These are phyloP conservation scores for Caenorhabditis imperialis DNA, from an alignment of 2,888 invertebrate species.

Conservation along the genomic window DNA sequence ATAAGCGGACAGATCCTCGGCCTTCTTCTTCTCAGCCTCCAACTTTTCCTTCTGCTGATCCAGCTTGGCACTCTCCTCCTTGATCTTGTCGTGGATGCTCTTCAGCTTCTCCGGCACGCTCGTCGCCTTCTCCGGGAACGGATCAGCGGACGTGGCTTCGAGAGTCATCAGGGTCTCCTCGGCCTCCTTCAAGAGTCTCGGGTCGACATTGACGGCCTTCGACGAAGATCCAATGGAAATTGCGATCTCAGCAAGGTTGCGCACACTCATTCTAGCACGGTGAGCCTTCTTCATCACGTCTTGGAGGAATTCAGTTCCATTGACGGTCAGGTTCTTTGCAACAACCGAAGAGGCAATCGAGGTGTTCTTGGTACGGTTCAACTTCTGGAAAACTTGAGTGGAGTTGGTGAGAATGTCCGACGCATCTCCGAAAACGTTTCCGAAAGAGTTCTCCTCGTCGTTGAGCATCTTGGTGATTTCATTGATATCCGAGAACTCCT, in stretches of 20 bases:
- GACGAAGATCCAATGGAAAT: slow-evolving; percentile 58
- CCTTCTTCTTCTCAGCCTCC: slow-evolving; percentile 47
- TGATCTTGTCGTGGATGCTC: slow-evolving; percentile 42
- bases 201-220: slow-evolving; percentile 59
- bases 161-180: slow-evolving; percentile 54
- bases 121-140: slow-evolving; percentile 46
- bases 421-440: slow-evolving; percentile 57
- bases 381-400: slow-evolving; percentile 46
- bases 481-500: slow-evolving; percentile 55
- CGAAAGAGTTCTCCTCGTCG: slow-evolving; percentile 60
- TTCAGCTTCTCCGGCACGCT: slow-evolving; percentile 43
- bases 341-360: slow-evolving; percentile 15
- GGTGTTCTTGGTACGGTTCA: slow-evolving; percentile 28
- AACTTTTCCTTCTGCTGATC: slow-evolving; percentile 40
- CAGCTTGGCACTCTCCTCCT: slow-evolving; percentile 32
- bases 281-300: slow-evolving; percentile 56
- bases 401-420: slow-evolving; percentile 48
- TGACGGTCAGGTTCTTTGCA: slow-evolving; percentile 63
- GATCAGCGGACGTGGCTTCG: slow-evolving; percentile 54
- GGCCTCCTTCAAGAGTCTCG: slow-evolving; percentile 52
- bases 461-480: slow-evolving; percentile 57
- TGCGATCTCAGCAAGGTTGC: slow-evolving; percentile 44
- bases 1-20: slow-evolving; percentile 40
- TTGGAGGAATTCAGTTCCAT: slow-evolving; percentile 62
- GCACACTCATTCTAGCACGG: slow-evolving; percentile 35